Base-by-base conservation (phyloP, 2,797 vertebrate species). In the Delichon dasypus region DNA sequence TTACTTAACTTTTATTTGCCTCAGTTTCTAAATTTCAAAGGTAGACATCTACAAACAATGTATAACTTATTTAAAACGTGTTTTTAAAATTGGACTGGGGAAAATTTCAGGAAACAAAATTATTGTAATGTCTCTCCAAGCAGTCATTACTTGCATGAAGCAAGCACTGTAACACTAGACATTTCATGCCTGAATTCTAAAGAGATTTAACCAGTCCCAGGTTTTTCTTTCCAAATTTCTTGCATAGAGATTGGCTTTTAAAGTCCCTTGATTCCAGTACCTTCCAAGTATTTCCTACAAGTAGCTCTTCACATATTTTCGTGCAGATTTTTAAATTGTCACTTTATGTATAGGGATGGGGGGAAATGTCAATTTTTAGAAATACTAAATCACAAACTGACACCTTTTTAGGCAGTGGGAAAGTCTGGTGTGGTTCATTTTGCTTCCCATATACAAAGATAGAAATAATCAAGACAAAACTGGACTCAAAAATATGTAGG, bases 51-150 rank as follows among this genome's bases (percentile, higher is more conserved):
- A 87, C 72, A 90, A 93, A 96, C 90, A 96, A 92, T 87, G n/a
- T 85, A 85, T 89, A 93, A 93, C 70, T 92, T 94, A 90, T 91
- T 88, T 79, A 85, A 96, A 96, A 82, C 3, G 64, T 67, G 60
- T 55, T 92, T 91, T 92, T 81, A 96, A 94, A 90, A 91, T 94
- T 29, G 38, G 64, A 71, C 88, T 77, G 83, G 53, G 89, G 79
- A 92, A 91, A 94, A 94, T 88, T 73, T 96, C 92, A 96, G 94
- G 92, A 95, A 97, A 82, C 89, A 57, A 94, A 92, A 95, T 97
- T 93, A 94, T 88, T 93, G 91, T 92, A 94, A 96, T 95, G 89
- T 94, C 87, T 95, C 95, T 96, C 96, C 90, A 93, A 95, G 95
- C 88, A 93, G 89, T 71, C 92, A 84, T 95, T 97, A 93, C 40